phyloP scores from a whole-genome alignment of 1,140 invertebrate species.

The Drosophila kepulauana region DNA sequence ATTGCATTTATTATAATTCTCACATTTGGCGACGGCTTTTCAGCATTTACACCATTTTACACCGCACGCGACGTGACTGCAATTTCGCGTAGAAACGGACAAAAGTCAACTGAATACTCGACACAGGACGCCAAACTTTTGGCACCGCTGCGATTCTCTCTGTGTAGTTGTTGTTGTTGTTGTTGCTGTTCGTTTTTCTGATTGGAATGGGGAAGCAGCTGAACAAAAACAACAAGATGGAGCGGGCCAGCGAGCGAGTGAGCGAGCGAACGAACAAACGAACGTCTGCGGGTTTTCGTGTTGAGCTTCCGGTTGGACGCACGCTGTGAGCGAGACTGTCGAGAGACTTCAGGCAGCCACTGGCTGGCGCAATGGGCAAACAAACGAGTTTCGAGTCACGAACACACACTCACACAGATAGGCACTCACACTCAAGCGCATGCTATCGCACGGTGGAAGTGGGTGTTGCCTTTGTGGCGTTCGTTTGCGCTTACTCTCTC shows the following conservation, averaged over 20 bases:
- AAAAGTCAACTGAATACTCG: constrained; percentile 64
- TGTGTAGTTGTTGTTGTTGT: constrained; percentile 29
- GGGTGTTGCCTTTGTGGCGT: constrained; percentile 68
- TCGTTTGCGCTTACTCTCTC: constrained; percentile 15
- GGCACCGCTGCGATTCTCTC: constrained; percentile 12
- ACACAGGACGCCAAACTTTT: constrained; percentile 47
- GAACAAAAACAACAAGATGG: constrained; percentile 51
- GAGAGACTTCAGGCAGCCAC: constrained; percentile 25
- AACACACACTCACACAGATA: constrained; percentile 12
- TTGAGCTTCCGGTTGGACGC: constrained; percentile 78
- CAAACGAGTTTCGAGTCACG: constrained; percentile 69
- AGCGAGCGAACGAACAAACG: constrained; percentile 1
- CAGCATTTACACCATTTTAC: constrained; percentile 21
- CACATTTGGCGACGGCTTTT: constrained; percentile 75
- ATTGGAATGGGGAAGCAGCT: constrained; percentile 71
- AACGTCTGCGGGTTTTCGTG: constrained; percentile 48
- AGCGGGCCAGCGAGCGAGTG: constrained; percentile 42
- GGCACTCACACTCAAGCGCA: constrained; percentile 2
- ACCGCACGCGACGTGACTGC: constrained; percentile 34
- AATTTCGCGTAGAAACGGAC: constrained; percentile 45
- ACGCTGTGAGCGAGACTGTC: constrained; percentile 65
- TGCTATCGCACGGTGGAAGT: constrained; percentile 61
- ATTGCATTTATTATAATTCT: neutral
- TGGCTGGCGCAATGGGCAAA: constrained; percentile 63
- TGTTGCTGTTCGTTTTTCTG: constrained; percentile 55